Conservation (phyloP, 1,140 invertebrate genomes). For the Tetraneura akinire region DNA sequence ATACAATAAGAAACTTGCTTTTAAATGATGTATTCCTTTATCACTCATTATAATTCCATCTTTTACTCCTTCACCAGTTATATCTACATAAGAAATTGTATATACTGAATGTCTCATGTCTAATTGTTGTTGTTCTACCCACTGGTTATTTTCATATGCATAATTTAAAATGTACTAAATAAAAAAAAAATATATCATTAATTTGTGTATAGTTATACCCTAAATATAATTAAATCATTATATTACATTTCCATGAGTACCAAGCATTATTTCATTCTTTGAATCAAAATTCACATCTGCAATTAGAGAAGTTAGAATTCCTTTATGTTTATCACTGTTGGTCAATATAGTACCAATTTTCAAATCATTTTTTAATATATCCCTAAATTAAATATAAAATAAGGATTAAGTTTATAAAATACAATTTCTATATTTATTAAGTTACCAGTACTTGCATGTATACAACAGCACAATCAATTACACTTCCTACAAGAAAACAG, state of each 20-base stretch:
- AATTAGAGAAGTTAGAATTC: background rate
- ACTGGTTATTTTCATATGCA: background rate
- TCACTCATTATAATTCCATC: constrained; percentile 25
- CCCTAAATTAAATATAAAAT: constrained; percentile 23
- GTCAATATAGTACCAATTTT: background rate
- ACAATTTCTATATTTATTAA: background rate
- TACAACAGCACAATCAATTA: constrained; percentile 30
- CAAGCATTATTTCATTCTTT: constrained; percentile 36
- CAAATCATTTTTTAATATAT: constrained; percentile 19
- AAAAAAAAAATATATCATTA: background rate
- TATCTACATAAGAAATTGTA: constrained; percentile 30
- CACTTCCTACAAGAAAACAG: constrained; percentile 29
- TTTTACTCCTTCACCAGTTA: constrained; percentile 26
- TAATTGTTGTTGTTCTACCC: constrained; percentile 2
- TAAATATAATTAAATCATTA: background rate
- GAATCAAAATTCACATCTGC: constrained; percentile 43
- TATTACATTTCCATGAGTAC: constrained; percentile 25
- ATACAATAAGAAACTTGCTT: background rate
- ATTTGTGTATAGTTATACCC: background rate
- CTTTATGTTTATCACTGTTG: background rate
- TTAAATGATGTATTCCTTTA: constrained; percentile 36
- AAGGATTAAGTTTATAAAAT: background rate
- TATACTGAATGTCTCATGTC: background rate
- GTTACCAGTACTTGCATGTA: constrained; percentile 44
- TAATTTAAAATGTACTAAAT: constrained; percentile 41